phyloP scores from a whole-genome alignment of 2,113 vertebrate species.

The Monarcha castaneiventris region DNA sequence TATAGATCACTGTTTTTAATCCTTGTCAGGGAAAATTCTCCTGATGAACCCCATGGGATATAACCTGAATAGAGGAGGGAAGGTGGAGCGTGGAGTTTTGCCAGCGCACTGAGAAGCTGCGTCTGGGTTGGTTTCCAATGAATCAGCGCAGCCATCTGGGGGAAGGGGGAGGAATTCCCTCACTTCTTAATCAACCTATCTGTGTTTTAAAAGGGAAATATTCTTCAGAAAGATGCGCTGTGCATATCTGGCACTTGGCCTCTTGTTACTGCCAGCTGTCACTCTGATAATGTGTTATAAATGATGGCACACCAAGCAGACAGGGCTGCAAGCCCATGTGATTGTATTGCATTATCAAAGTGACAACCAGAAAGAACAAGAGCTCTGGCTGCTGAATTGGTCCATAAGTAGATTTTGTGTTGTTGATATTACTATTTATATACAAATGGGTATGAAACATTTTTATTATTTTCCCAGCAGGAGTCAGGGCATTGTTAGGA shows the following conservation, averaged over 20 bases:
- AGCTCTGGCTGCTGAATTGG: conserved; percentile 26
- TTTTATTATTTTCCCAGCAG: background rate
- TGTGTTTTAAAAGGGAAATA: background rate
- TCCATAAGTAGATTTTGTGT: conserved; percentile 26
- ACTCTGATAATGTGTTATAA: conserved; percentile 58
- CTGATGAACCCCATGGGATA: background rate
- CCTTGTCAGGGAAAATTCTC: background rate
- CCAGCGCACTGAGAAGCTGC: background rate
- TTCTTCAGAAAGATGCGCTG: conserved; percentile 31
- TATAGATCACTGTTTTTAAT: background rate
- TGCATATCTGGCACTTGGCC: conserved; percentile 48
- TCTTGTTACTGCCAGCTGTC: conserved; percentile 58
- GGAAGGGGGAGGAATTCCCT: conserved; percentile 40
- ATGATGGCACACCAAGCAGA: conserved; percentile 47
- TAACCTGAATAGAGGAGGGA: conserved; percentile 18
- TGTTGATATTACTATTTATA: conserved; percentile 30
- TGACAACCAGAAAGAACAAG: conserved; percentile 58
- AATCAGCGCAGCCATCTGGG: conserved; percentile 1
- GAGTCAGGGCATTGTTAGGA: background rate
- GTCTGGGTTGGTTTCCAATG: conserved; percentile 16
- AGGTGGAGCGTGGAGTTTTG: conserved; percentile 22
- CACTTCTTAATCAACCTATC: conserved; percentile 45
- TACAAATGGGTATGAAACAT: background rate
- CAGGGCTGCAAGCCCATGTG: conserved; percentile 27
- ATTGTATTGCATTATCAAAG: conserved; percentile 48